Evolutionary conservation across 2,888 invertebrate genomes (phyloP).

Genomic region (Orchesella flavescens): DNA sequence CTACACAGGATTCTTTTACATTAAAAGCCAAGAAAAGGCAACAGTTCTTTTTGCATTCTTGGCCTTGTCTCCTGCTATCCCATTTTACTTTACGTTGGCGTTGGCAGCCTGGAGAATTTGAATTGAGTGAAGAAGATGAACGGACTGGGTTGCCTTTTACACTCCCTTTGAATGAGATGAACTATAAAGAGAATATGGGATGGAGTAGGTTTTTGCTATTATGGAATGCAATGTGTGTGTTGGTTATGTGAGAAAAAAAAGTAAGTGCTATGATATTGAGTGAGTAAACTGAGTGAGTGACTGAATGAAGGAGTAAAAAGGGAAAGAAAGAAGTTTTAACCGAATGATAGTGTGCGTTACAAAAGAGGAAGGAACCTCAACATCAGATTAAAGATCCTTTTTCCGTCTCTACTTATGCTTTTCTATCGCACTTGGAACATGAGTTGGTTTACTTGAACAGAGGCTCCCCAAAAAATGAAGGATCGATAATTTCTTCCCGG

Average conservation of each 20-base stretch:
- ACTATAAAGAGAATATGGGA: slow-evolving; percentile 18
- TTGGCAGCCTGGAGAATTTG: slow-evolving; percentile 24
- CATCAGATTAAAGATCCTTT: slow-evolving; percentile 57
- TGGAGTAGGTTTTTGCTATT: neutral
- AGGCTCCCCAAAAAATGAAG: slow-evolving; percentile 41
- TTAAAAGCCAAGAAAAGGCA: slow-evolving; percentile 39
- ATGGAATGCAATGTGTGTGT: slow-evolving; percentile 13
- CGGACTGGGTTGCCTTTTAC: slow-evolving; percentile 4
- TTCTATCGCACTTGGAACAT: slow-evolving; percentile 22
- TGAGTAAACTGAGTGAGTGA: slow-evolving; percentile 29
- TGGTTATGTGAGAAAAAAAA: slow-evolving; percentile 1
- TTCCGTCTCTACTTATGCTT: slow-evolving; percentile 50
- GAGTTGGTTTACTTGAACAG: slow-evolving; percentile 8
- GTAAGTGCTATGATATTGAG: slow-evolving; percentile 27
- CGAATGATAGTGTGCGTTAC: slow-evolving; percentile 36
- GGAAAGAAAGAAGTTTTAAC: slow-evolving; percentile 43
- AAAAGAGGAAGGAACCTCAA: slow-evolving; percentile 51
- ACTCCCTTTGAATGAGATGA: slow-evolving; percentile 37
- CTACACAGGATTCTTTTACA: slow-evolving; percentile 39
- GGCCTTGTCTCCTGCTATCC: slow-evolving; percentile 27
- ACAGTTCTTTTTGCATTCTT: slow-evolving; percentile 38
- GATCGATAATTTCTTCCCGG: slow-evolving; percentile 44
- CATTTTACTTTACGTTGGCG: slow-evolving; percentile 11
- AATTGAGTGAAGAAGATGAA: slow-evolving; percentile 8
- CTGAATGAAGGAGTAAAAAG: slow-evolving; percentile 34